A percentile compares a stretch with the other conserved stretches of the same genome.
Conservation (phyloP, 2,888 invertebrate genomes). For the Scelioninae gen. 2 region DNA sequence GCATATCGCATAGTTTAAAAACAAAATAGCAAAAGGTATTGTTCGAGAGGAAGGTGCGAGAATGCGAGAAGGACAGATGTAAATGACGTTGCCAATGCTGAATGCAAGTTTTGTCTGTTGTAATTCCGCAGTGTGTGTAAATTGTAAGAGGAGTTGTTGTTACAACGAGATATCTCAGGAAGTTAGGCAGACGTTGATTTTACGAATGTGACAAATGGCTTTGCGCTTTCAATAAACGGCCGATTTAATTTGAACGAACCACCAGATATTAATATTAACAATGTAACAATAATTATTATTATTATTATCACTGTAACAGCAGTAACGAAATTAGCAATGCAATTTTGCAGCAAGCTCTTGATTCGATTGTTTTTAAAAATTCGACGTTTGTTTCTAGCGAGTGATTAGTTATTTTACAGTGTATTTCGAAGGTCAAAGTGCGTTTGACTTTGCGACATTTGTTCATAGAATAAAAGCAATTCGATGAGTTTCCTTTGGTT, state of each 20-base stretch:
- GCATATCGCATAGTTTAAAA: conserved; percentile 11
- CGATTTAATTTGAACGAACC: no score
- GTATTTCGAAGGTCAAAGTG: conserved; percentile 36
- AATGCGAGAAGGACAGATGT: conserved; percentile 2
- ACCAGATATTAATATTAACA: no score
- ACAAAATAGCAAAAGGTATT: background rate
- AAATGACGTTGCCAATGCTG: conserved; percentile 14
- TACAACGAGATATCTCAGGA: conserved; percentile 14
- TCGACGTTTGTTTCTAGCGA: conserved; percentile 5
- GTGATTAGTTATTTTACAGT: no score
- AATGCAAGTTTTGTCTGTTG: conserved; percentile 9
- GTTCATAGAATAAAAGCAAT: conserved; percentile 46
- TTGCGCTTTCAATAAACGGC: conserved; percentile 9
- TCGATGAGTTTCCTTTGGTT: conserved; percentile 33
- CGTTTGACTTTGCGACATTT: conserved; percentile 35
- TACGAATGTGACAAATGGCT: conserved; percentile 5
- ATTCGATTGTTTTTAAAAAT: conserved; percentile 8
- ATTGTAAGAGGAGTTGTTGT: background rate
- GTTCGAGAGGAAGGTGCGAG: conserved; percentile 10
- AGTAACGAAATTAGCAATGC: no score
- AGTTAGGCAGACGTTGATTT: conserved; percentile 11
- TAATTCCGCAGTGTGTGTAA: conserved; percentile 9
- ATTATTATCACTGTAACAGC: no score
- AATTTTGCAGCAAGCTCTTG: no score
- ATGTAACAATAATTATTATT: no score